Conservation (phyloP, 2,113 vertebrate genomes). For the Peucedramus taeniatus region DNA sequence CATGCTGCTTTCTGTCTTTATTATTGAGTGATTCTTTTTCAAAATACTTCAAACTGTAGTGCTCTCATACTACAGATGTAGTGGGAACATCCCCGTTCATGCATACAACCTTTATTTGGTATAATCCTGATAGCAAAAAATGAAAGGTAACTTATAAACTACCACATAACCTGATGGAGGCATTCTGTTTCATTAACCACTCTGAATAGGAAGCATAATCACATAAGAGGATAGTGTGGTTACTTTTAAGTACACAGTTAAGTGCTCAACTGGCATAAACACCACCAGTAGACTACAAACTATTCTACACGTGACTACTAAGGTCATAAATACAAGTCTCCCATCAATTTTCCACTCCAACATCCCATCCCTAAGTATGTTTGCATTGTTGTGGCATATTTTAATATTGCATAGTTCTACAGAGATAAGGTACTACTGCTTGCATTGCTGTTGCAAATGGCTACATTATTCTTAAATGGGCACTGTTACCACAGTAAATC, state of each 20-base stretch:
- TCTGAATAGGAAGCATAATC: neutral
- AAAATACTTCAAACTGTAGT: neutral
- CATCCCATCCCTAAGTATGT: neutral
- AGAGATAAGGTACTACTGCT: slow-evolving; percentile 51
- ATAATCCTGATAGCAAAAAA: neutral
- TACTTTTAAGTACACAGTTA: neutral
- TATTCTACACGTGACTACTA: neutral
- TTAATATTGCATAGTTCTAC: slow-evolving; percentile 81
- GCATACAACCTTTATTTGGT: neutral
- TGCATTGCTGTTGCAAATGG: slow-evolving; percentile 68
- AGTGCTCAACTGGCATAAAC: neutral
- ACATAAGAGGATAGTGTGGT: neutral
- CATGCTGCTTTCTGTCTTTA: neutral
- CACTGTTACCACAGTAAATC: slow-evolving; percentile 37
- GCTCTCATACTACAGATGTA: neutral
- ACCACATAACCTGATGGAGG: neutral
- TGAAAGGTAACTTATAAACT: neutral
- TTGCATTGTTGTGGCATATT: slow-evolving; percentile 71
- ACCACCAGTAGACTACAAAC: neutral
- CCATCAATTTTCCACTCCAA: neutral
- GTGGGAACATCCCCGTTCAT: neutral
- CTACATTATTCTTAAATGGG: slow-evolving; percentile 2
- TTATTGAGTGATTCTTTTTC: neutral
- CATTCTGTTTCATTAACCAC: neutral
- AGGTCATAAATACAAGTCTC: neutral